Conservation (phyloP, 2,113 vertebrate genomes). For the Neofelis nebulosa region DNA sequence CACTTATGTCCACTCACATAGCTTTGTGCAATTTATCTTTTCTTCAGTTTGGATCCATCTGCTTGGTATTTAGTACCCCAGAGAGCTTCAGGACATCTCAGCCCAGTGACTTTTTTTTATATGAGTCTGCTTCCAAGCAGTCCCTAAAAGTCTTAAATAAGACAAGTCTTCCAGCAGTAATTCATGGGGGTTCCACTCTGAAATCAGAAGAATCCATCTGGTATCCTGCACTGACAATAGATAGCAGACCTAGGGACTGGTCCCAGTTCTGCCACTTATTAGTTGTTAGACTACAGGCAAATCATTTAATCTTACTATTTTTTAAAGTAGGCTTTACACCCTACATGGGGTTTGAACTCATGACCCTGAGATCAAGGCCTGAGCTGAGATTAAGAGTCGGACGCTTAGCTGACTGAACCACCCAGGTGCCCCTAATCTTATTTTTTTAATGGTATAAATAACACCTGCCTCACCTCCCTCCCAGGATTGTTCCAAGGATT, state of each 20-base stretch:
- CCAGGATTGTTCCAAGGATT: not conserved
- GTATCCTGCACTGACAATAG: not conserved
- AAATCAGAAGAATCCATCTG: not conserved
- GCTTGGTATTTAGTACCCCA: not conserved
- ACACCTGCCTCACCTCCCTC: not conserved
- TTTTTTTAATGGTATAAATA: conserved; percentile 19
- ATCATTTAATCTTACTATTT: conserved; percentile 1
- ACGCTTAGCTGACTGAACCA: no score
- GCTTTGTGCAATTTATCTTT: not conserved
- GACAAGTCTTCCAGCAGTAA: not conserved
- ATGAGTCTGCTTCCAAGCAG: not conserved
- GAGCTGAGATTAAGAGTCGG: no score
- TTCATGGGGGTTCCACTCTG: not conserved
- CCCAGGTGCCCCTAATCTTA: no score
- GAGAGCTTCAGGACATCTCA: not conserved
- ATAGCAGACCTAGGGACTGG: not conserved
- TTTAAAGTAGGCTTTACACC: not conserved
- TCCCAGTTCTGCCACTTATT: not conserved
- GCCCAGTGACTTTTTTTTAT: not conserved
- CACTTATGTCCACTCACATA: not conserved
- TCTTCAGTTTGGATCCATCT: not conserved
- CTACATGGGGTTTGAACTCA: no score
- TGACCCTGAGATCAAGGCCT: no score
- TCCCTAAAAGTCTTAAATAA: not conserved
- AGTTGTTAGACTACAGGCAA: not conserved